phyloP scores from a whole-genome alignment of 2,888 invertebrate genomes.

The Sesia bembeciformis region DNA sequence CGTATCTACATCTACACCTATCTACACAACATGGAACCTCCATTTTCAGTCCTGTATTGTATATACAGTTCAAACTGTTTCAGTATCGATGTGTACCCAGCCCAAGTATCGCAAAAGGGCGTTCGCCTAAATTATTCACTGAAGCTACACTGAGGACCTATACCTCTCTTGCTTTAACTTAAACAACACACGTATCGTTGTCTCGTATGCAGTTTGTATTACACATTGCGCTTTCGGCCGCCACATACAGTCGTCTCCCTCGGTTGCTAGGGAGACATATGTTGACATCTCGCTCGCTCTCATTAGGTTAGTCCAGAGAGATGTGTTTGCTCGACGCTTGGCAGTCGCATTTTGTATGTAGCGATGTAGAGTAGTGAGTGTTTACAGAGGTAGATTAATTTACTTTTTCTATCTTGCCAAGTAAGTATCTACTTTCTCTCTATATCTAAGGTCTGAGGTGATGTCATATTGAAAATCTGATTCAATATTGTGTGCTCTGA shows the following conservation, averaged over 20 bases:
- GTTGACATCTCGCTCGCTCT: constrained; percentile 47
- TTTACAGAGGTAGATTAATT: too few species aligned
- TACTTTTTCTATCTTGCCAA: too few species aligned
- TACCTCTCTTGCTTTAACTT: constrained; percentile 29
- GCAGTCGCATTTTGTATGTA: constrained; percentile 54
- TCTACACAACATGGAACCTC: too few species aligned
- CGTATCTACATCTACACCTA: too few species aligned
- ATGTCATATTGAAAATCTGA: too few species aligned
- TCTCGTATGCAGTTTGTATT: constrained; percentile 28
- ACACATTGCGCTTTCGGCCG: constrained; percentile 67
- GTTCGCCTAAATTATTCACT: constrained; percentile 65
- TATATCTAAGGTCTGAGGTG: too few species aligned
- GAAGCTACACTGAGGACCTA: constrained; percentile 55
- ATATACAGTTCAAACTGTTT: neutral
- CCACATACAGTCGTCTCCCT: constrained; percentile 49
- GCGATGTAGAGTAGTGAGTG: constrained; percentile 25
- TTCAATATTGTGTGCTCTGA: too few species aligned
- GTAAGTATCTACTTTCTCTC: too few species aligned
- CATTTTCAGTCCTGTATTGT: neutral
- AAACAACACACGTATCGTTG: constrained; percentile 8
- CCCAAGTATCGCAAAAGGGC: constrained; percentile 44
- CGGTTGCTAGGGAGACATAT: constrained; percentile 12
- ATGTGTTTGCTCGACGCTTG: constrained; percentile 66
- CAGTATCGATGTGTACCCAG: neutral
- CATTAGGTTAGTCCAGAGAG: constrained; percentile 67